phyloP scores from a whole-genome alignment of 2,888 invertebrate species.

The Dromius quadrimaculatus region DNA sequence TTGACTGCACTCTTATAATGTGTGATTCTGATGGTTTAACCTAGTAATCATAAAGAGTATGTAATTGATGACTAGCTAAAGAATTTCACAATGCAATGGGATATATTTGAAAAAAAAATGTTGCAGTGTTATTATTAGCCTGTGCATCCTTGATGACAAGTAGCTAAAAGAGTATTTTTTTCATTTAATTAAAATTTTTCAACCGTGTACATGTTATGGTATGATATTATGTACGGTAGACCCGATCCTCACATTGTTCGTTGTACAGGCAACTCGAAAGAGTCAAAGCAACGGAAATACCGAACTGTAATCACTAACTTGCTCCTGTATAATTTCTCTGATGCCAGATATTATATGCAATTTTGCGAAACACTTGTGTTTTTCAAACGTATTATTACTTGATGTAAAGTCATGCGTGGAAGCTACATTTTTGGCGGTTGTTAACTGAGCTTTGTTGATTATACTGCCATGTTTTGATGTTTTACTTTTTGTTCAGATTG shows the following conservation, averaged over 20 bases:
- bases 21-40: not conserved
- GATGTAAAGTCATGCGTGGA: conserved; percentile 42
- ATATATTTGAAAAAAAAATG: conserved; percentile 2
- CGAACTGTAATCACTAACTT: conserved; percentile 41
- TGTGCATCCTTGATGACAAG: conserved; percentile 38
- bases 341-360: conserved; percentile 47
- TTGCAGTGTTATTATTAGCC: conserved; percentile 29
- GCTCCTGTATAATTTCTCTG: conserved; percentile 41
- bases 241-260: conserved; percentile 30
- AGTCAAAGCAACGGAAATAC: conserved; percentile 41
- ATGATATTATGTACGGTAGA: conserved; percentile 33
- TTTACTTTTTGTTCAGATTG: not conserved
- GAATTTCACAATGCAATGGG: not conserved
- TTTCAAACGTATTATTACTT: conserved; percentile 39
- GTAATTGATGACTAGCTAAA: not conserved
- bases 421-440: conserved; percentile 37
- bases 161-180: conserved; percentile 32
- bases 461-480: conserved; percentile 1
- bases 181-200: conserved; percentile 37
- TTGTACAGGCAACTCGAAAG: conserved; percentile 12
- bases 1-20: not conserved
- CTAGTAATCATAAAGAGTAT: not conserved
- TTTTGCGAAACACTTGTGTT: conserved; percentile 49
- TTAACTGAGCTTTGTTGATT: conserved; percentile 33
- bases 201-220: conserved; percentile 38